Conservation (phyloP, 2,113 vertebrate genomes). For the Cyphomyrus plagiostoma region DNA sequence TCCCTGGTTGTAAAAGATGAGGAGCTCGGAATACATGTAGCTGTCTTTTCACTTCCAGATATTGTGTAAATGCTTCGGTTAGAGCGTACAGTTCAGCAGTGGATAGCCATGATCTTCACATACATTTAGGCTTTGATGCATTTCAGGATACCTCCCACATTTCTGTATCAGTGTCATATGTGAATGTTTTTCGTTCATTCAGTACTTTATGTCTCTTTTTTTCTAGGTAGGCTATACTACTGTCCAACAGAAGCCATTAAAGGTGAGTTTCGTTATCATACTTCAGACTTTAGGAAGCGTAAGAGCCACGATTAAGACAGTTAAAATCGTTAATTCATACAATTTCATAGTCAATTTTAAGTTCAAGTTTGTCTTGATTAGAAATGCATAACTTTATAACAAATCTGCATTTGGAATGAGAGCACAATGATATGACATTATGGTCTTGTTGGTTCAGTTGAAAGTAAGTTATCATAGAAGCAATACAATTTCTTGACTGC, state of each 20-base stretch:
- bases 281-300: not conserved
- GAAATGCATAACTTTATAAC: not conserved
- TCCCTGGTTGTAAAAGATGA: not conserved
- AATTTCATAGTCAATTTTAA: not conserved
- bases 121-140: not conserved
- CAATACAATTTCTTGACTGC: not conserved
- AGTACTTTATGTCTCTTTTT: slow-evolving; percentile 34
- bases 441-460: not conserved
- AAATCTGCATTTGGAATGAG: not conserved
- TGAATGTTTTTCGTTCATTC: slow-evolving; percentile 4
- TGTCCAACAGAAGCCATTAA: slow-evolving; percentile 47
- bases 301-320: not conserved
- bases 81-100: not conserved
- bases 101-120: not conserved
- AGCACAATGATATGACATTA: not conserved
- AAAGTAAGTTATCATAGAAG: not conserved
- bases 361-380: not conserved
- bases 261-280: slow-evolving; percentile 51
- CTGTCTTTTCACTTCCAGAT: not conserved
- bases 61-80: not conserved
- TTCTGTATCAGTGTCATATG: not conserved
- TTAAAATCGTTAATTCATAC: not conserved
- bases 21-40: not conserved
- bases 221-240: slow-evolving; percentile 52
- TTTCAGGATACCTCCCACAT: not conserved